Base-by-base conservation (phyloP, 1,140 invertebrate genomes). In the Heliconius himera region DNA sequence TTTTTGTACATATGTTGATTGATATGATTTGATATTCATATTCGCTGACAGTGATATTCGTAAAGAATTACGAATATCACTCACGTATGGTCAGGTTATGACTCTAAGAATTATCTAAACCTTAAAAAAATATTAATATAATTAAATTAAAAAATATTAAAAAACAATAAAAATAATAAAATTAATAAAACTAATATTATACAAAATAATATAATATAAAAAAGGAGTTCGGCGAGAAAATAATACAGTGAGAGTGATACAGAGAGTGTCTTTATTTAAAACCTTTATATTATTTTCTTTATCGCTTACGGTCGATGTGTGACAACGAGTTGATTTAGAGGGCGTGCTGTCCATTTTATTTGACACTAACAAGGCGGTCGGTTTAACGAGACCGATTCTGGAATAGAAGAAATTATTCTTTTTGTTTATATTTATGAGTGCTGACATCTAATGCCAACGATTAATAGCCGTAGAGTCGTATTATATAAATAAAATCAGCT, bases 321-420 rank as follows among this genome's bases (percentile, higher is more conserved):
- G 60, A 75, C 56, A 75, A 70, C 26, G 36, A 70, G 16, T 76
- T 73, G 73, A 74, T 70, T 79, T 74, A 79, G 77, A 51, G 38
- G 70, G 73, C 77, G 29, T 41, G 49, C 51, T 60, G 38, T 74
- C 49, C 73, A 70, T 70, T 73, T 74, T 71, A 79, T 79, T 60
- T 79, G 77, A 74, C 77, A 36, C 77, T 79, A 79, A 79, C 77
- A 79, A 79, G 77, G 73, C 22, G 77, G 77, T 74, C 46, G 56
- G 51, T 18, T 66, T 70, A 74, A 79, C 70, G 73, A 79, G 54
- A 26, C 22, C 22, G 60, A 16, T 66, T 66, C 60, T 66, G 22
- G 22, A 66, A 66, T 16, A 26, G 22, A 11, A 66, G 13, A 66
- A 66, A 66, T 29, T 66, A 20, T 26, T 29, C 3, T 26, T 26